Percentiles rank a stretch among this genome's conserved stretches.
phyloP scores from a whole-genome alignment of 1,140 invertebrate genomes.

The Agrilus planipennis region DNA sequence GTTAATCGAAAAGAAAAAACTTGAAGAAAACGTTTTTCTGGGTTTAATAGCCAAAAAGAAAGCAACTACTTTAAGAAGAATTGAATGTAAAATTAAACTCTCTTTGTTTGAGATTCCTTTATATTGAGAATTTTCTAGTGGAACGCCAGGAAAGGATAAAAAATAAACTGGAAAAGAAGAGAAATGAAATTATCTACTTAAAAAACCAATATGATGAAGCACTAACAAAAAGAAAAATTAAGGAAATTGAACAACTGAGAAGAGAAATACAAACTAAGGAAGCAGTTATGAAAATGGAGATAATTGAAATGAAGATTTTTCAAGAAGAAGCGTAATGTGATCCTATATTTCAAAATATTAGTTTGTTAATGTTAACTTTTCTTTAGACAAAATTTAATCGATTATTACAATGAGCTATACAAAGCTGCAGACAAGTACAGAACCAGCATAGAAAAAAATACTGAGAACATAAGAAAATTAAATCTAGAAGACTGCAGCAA shows the following conservation, averaged over 20 bases:
- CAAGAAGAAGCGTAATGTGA: constrained; percentile 27
- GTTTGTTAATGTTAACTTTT: not conserved
- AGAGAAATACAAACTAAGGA: constrained; percentile 19
- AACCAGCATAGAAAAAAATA: constrained; percentile 17
- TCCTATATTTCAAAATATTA: constrained; percentile 22
- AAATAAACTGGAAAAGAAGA: constrained; percentile 20
- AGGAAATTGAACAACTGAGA: constrained; percentile 17
- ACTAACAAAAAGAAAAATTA: constrained; percentile 20
- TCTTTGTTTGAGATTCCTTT: not conserved
- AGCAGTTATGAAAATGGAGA: constrained; percentile 19
- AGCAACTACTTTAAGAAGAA: constrained; percentile 21
- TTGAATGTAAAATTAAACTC: constrained; percentile 24
- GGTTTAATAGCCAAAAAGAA: constrained; percentile 23
- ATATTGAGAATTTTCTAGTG: constrained; percentile 15
- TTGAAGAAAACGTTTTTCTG: constrained; percentile 15
- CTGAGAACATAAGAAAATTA: constrained; percentile 5
- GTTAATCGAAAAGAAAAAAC: constrained; percentile 10
- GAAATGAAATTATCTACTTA: constrained; percentile 18
- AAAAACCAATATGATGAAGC: constrained; percentile 25
- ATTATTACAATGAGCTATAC: constrained; percentile 22
- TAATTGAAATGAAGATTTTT: constrained; percentile 20
- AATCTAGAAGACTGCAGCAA: not conserved
- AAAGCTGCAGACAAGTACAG: constrained; percentile 15
- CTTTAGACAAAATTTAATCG: constrained; percentile 22
- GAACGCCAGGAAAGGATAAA: constrained; percentile 19